phyloP scores from a whole-genome alignment of 2,888 invertebrate species.

The Pediacus dermestoides region DNA sequence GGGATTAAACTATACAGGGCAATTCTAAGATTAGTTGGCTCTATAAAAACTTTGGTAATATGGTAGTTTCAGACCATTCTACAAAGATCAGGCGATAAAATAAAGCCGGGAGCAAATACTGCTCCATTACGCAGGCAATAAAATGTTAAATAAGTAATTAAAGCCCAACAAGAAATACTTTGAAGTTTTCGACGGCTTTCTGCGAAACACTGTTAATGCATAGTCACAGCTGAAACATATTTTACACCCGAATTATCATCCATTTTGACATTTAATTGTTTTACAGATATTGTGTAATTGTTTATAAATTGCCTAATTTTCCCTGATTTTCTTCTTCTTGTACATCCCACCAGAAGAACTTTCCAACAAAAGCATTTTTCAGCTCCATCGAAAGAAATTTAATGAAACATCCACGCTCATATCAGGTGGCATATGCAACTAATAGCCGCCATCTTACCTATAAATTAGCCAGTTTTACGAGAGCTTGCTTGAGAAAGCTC shows the following conservation, averaged over 20 bases:
- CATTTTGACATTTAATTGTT: constrained; percentile 13
- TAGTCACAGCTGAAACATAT: constrained; percentile 16
- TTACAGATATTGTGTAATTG: constrained; percentile 7
- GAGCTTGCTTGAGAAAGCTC: constrained; percentile 5
- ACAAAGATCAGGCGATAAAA: constrained; percentile 35
- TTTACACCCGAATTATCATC: constrained; percentile 14
- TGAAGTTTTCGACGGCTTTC: constrained; percentile 34
- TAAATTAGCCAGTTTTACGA: constrained; percentile 10
- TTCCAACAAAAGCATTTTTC: too few species aligned
- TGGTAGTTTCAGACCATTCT: constrained; percentile 32
- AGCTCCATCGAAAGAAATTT: too few species aligned
- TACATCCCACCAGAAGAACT: too few species aligned
- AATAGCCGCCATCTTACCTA: constrained; percentile 4
- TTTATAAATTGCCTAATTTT: constrained; percentile 8
- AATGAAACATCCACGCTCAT: too few species aligned
- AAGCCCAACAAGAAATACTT: constrained; percentile 38
- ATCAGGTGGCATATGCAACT: too few species aligned
- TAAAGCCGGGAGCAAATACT: constrained; percentile 32
- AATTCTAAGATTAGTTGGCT: constrained; percentile 31
- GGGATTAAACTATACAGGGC: constrained; percentile 29
- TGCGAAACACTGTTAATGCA: constrained; percentile 27
- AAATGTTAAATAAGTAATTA: constrained; percentile 46
- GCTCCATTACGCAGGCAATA: constrained; percentile 41
- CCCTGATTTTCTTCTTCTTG: too few species aligned
- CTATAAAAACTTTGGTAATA: constrained; percentile 34